phyloP scores from a whole-genome alignment of 2,797 vertebrate genomes.

The Threskiornis aethiopicus region DNA sequence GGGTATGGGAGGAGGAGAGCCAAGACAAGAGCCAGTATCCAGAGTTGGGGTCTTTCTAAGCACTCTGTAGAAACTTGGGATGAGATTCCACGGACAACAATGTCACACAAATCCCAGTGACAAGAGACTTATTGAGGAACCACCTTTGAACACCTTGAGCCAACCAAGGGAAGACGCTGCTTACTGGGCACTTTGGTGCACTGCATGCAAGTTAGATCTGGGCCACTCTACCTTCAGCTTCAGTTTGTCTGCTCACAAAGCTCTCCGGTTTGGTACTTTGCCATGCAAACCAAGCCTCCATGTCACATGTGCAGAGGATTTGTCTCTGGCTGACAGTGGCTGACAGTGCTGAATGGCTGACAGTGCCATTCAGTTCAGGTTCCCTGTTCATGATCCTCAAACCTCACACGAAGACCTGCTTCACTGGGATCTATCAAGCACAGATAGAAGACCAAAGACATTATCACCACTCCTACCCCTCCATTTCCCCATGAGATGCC shows the following conservation, averaged over 20 bases:
- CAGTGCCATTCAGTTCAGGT: background rate
- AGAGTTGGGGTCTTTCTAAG: background rate
- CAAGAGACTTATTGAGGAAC: background rate
- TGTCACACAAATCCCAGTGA: background rate
- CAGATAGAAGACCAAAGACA: background rate
- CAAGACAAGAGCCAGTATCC: background rate
- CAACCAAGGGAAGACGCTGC: background rate
- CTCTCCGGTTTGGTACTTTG: background rate
- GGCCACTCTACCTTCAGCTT: background rate
- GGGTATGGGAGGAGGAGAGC: fast-evolving
- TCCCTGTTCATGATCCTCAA: background rate
- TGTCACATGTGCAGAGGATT: background rate
- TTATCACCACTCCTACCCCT: background rate
- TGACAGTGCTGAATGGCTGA: background rate
- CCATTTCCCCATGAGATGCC: background rate
- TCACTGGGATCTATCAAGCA: background rate
- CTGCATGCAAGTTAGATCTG: background rate
- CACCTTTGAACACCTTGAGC: background rate
- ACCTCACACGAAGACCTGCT: background rate
- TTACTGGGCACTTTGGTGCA: background rate
- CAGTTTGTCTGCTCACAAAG: background rate
- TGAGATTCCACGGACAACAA: background rate
- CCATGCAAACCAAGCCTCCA: background rate
- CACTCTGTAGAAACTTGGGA: background rate
- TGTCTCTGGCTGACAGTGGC: background rate